Percentiles rank a stretch among this genome's conserved stretches.
Evolutionary conservation across 2,113 vertebrate species (phyloP).

Genomic region (Cinclus mexicanus): DNA sequence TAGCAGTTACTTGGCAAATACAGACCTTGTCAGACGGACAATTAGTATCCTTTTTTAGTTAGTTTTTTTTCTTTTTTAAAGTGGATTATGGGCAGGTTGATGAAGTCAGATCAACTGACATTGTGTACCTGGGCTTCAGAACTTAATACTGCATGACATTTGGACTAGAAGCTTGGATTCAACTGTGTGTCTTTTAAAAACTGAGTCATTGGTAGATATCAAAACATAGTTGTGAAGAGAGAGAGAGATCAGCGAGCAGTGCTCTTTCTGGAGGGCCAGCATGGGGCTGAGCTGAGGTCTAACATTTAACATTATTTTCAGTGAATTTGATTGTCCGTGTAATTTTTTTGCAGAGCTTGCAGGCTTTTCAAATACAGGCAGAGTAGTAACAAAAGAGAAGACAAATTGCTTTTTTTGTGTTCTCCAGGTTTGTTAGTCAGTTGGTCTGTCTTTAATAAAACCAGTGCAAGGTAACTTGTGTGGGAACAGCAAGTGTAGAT

Average conservation of each 20-base stretch:
- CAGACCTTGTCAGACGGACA: neutral
- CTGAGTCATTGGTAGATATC: neutral
- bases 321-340: neutral
- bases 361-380: neutral
- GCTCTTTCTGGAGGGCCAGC: too few species aligned
- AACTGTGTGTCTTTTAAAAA: neutral
- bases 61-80: neutral
- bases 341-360: neutral
- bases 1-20: neutral
- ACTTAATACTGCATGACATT: slow-evolving; percentile 24
- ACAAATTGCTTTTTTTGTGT: neutral
- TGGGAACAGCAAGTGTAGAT: neutral
- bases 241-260: neutral
- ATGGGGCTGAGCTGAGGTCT: neutral
- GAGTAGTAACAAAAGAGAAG: neutral
- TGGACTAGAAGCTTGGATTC: slow-evolving; percentile 19
- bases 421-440: neutral
- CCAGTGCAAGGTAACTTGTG: too few species aligned
- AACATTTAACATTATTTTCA: neutral
- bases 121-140: neutral
- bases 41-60: neutral
- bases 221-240: neutral
- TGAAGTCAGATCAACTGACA: slow-evolving; percentile 13
- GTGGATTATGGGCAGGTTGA: neutral
- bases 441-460: neutral